Evolutionary conservation across 2,113 vertebrate species (phyloP).

Genomic region (Pollachius pollachius): DNA sequence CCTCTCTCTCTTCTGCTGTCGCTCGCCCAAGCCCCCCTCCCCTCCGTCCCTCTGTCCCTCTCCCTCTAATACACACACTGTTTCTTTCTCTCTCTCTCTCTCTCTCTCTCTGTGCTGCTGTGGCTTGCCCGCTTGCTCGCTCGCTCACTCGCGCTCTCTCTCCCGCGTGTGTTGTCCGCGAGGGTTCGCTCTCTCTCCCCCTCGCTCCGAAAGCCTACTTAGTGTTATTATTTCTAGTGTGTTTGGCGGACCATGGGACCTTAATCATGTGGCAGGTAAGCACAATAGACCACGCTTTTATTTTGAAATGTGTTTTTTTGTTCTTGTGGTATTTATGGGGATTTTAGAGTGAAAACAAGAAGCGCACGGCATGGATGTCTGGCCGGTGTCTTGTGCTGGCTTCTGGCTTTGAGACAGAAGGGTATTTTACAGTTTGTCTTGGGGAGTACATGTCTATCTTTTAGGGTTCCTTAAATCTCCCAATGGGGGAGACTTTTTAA

Average conservation of each 20-base stretch:
- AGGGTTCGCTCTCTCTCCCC: too few relatives aligned
- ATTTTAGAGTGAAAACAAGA: too few relatives aligned
- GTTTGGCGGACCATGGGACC: constrained; percentile 67
- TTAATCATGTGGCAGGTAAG: constrained; percentile 76
- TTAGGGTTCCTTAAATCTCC: not conserved
- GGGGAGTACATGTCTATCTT: not conserved
- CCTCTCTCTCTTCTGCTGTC: too few relatives aligned
- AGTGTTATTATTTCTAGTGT: constrained; percentile 30
- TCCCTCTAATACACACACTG: not conserved
- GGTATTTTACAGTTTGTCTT: not conserved
- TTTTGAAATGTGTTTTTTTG: constrained; percentile 8
- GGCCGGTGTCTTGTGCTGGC: not conserved
- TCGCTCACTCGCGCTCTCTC: too few relatives aligned
- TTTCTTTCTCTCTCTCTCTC: too few relatives aligned
- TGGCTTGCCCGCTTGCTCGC: too few relatives aligned
- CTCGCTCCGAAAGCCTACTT: too few relatives aligned
- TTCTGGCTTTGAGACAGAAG: not conserved
- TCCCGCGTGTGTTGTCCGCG: too few relatives aligned
- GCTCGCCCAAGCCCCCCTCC: not conserved
- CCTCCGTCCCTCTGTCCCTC: not conserved
- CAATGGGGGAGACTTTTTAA: not conserved
- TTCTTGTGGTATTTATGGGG: not conserved
- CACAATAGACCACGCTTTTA: not conserved
- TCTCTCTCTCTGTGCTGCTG: too few relatives aligned
- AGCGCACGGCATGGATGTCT: not conserved